Evolutionary conservation across 2,888 invertebrate genomes (phyloP).

Genomic region (Melieria picta): DNA sequence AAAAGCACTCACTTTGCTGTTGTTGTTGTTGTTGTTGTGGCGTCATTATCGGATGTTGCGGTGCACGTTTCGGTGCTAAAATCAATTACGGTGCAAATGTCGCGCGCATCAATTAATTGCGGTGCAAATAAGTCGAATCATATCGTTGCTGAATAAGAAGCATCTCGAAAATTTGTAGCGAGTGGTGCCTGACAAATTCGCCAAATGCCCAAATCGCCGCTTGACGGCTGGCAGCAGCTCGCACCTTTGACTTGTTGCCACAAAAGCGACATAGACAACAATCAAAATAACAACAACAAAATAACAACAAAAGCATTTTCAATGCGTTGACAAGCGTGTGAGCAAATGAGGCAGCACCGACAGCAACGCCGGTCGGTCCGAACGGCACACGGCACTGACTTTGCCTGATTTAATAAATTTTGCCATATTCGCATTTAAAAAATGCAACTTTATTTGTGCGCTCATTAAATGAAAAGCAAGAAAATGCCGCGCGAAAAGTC

Average conservation of each 20-base stretch:
- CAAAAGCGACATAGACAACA: neutral
- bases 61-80: slow-evolving; percentile 25
- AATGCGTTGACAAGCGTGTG: slow-evolving; percentile 27
- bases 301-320: slow-evolving; percentile 10
- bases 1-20: too few relatives aligned
- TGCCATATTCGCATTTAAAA: slow-evolving; percentile 7
- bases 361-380: neutral
- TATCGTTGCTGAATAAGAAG: slow-evolving; percentile 13
- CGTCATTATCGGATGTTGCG: slow-evolving; percentile 1
- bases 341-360: slow-evolving; percentile 23
- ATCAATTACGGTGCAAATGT: slow-evolving; percentile 29
- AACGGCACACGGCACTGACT: slow-evolving; percentile 21
- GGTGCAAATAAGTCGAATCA: slow-evolving; percentile 13
- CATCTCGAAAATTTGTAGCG: slow-evolving; percentile 22
- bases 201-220: slow-evolving; percentile 14
- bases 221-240: neutral
- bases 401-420: slow-evolving; percentile 28
- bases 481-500: neutral
- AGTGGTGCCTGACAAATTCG: slow-evolving; percentile 29
- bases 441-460: neutral
- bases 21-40: too few relatives aligned
- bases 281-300: slow-evolving; percentile 9
- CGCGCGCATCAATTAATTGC: slow-evolving; percentile 30
- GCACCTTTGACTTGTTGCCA: neutral
- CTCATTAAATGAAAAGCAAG: neutral